Conservation (phyloP, 1,140 invertebrate species). For the Drosophila nebulosa region DNA sequence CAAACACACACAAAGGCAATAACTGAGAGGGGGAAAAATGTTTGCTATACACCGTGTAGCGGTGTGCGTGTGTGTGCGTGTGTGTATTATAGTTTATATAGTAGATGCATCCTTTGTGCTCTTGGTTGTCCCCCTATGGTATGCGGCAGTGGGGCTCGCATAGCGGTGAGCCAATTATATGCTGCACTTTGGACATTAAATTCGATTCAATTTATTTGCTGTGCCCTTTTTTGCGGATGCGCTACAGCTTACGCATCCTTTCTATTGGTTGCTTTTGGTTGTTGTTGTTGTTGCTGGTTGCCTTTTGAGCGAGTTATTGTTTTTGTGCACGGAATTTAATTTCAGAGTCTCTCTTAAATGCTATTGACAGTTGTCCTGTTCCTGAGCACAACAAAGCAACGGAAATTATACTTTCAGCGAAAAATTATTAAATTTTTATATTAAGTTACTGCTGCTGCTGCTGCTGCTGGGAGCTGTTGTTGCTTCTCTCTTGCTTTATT, state of each 20-base stretch:
- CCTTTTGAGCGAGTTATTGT: constrained; percentile 63
- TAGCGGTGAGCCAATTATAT: constrained; percentile 70
- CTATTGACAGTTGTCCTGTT: constrained; percentile 11
- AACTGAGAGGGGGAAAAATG: constrained; percentile 16
- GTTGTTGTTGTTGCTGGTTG: constrained; percentile 16
- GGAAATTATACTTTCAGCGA: constrained; percentile 55
- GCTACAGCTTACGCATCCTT: background rate
- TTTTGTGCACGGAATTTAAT: constrained; percentile 73
- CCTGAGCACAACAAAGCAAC: constrained; percentile 34
- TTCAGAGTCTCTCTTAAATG: constrained; percentile 58
- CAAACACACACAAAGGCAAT: constrained; percentile 67
- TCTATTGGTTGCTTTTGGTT: background rate
- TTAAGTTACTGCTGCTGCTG: background rate
- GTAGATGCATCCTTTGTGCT: constrained; percentile 8
- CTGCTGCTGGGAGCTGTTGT: too few relatives aligned
- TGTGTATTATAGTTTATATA: constrained; percentile 6
- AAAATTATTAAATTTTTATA: constrained; percentile 43
- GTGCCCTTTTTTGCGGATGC: constrained; percentile 31
- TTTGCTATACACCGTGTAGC: background rate
- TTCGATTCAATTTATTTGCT: constrained; percentile 71
- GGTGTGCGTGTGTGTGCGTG: background rate
- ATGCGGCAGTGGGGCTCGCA: constrained; percentile 15
- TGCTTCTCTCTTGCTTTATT: constrained; percentile 18
- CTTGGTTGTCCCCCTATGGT: constrained; percentile 18
- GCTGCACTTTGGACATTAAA: constrained; percentile 77